Base-by-base conservation (phyloP, 2,888 invertebrate species). In the Ectemnius continuus region DNA sequence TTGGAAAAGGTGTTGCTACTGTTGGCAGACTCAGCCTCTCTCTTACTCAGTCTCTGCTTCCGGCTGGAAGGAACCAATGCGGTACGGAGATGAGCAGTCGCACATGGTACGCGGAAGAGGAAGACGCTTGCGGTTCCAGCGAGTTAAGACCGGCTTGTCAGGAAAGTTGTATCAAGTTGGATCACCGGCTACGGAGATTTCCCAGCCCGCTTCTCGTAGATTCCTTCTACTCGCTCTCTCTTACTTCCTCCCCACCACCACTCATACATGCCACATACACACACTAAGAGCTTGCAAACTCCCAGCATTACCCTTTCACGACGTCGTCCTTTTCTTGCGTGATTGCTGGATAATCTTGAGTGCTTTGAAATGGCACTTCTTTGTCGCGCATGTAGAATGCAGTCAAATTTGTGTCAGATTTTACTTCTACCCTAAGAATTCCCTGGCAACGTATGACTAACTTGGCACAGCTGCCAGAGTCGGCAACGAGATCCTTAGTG, bases 151-250 rank as follows among this genome's bases (percentile, higher is more conserved):
- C 76, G 79, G 82, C 84, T 84, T 84, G 85, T 85, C 83, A 73
- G 73, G 78, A 76, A 87, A 85, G 73, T 87, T 86, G 79, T 73
- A 72, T 81, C 82, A 81, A 86, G 78, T 87, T 85, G 80, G 78
- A 78, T 82, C 84, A 71, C 62, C 59, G 62, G 62, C 69, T 71
- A 66, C 61, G 64, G 62, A 65, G 73, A 75, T 76, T 76, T 73
- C 60, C 67, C 36, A 48, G 71, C 36, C 57, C 23, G 36, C 36
- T 36, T 36, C 36, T 36, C 5, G 18, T 36, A 61, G 45, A 57
- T 67, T 20, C 71, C 58, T 23, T 26, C 56, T 56, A 4, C 36
- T 47, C 20, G 13, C 23, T 18, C 6, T 62, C 4, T 62, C 14
- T 62, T 48, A 16, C 20, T 36, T 26, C 3, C 28, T 36, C 28